Base-by-base conservation (phyloP, 2,888 invertebrate species). In the Macrophya alboannulata region DNA sequence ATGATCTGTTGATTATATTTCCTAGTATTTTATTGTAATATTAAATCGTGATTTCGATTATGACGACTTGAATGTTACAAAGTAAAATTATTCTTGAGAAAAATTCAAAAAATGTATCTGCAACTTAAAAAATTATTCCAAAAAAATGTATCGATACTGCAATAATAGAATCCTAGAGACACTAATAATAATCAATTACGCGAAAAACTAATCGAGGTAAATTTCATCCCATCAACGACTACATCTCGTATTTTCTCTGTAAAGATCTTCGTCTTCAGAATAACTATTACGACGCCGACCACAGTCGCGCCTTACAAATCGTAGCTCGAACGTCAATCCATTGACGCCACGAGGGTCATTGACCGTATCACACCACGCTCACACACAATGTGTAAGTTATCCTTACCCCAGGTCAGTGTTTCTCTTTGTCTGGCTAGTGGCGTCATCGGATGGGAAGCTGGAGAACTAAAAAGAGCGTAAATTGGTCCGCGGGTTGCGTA, bases 281-380 rank as follows among this genome's bases (percentile, higher is more conserved):
- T 17, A 51, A 51, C 6, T 55, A 55, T 55, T 55, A 55, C 55
- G 55, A 55, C 55, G 55, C 55, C 55, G n/a, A 55, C 8, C 55
- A n/a, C 8, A 55, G n/a, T 55, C 51, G 17, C 51, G 15, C 6
- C 55, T 55, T n/a, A n/a, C 17, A n/a, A 55, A 55, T 5, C n/a
- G 55, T n/a, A 55, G n/a, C 55, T 55, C 6, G 8, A 8, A 55
- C 8, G n/a, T 55, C n/a, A 55, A 55, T 6, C 17, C 8, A n/a
- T n/a, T 55, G 55, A 55, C 55, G 55, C 55, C 55, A 8, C 55
- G n/a, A 55, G 55, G 55, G n/a, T 55, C n/a, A 55, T n/a, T n/a
- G 55, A 55, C 55, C 55, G n/a, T 55, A n/a, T 55, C 55, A 55
- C n/a, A 55, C 17, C n/a, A 8, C 55, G 55, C n/a, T 55, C 55